Conservation (phyloP, 2,113 vertebrate species). For the Chloebia gouldiae region DNA sequence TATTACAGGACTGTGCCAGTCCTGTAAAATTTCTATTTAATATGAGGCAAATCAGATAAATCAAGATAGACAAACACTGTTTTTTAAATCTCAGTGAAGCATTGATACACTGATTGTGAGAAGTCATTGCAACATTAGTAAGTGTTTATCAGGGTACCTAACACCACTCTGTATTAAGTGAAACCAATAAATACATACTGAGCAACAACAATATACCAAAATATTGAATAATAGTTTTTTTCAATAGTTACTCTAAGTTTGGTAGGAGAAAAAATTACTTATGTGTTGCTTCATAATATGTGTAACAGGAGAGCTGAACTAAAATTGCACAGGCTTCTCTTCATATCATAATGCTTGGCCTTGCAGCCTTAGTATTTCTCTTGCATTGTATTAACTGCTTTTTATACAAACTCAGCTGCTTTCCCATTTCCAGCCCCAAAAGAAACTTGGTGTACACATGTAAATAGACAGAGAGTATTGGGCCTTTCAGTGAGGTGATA, state of each 20-base stretch:
- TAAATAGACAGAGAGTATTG: not conserved
- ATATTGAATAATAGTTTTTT: not conserved
- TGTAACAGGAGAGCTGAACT: not conserved
- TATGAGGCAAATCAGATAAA: not conserved
- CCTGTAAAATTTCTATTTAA: not conserved
- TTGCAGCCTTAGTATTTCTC: not conserved
- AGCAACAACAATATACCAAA: not conserved
- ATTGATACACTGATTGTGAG: not conserved
- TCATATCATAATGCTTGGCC: not conserved
- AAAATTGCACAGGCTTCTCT: not conserved
- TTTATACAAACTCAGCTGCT: not conserved
- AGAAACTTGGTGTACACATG: not conserved
- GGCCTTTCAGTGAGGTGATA: not conserved
- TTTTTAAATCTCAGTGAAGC: not conserved
- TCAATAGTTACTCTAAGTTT: not conserved
- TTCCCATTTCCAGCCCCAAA: not conserved
- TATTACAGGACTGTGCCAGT: not conserved
- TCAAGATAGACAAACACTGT: not conserved
- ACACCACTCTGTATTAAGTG: not conserved
- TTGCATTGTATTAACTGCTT: not conserved
- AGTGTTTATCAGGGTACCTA: not conserved
- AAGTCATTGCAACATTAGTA: not conserved
- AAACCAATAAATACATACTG: not conserved
- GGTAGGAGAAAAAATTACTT: not conserved
- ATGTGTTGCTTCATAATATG: not conserved